Percentiles rank a stretch among this genome's conserved stretches.
These are phyloP conservation scores for Trichogramma pretiosum DNA, from an alignment of 1,140 invertebrate species.

Conservation along the genomic window DNA sequence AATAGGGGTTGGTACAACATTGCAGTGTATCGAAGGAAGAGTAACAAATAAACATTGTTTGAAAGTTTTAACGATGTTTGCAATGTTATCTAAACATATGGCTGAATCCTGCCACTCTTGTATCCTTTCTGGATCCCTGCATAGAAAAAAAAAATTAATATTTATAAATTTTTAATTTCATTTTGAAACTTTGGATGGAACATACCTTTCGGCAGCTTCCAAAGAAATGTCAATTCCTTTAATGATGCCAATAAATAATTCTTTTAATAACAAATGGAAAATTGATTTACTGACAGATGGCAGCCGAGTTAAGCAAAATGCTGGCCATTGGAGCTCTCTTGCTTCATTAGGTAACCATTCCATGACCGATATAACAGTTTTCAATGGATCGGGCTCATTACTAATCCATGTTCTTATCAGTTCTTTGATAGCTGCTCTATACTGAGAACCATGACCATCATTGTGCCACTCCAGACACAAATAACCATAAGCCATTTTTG, in stretches of 20 bases:
- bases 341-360: conserved; percentile 47
- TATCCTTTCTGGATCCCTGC: conserved; percentile 38
- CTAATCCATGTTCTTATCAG: conserved; percentile 39
- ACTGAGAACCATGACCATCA: conserved; percentile 28
- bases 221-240: conserved; percentile 40
- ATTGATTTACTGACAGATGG: conserved; percentile 52
- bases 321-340: conserved; percentile 41
- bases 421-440: conserved; percentile 26
- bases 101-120: conserved; percentile 54
- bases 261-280: conserved; percentile 43
- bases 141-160: conserved; percentile 11
- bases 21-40: conserved; percentile 36
- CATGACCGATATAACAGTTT: conserved; percentile 45
- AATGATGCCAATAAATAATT: conserved; percentile 48
- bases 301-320: conserved; percentile 48
- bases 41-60: conserved; percentile 48
- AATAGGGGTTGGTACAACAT: conserved; percentile 63
- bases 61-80: conserved; percentile 52
- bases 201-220: conserved; percentile 21
- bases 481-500: conserved; percentile 36
- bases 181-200: too few species aligned
- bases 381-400: conserved; percentile 34
- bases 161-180: too few species aligned
- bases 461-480: conserved; percentile 34
- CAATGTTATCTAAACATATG: conserved; percentile 48